Evolutionary conservation across 2,797 vertebrate species (phyloP).

Genomic region (Anguilla megastoma): DNA sequence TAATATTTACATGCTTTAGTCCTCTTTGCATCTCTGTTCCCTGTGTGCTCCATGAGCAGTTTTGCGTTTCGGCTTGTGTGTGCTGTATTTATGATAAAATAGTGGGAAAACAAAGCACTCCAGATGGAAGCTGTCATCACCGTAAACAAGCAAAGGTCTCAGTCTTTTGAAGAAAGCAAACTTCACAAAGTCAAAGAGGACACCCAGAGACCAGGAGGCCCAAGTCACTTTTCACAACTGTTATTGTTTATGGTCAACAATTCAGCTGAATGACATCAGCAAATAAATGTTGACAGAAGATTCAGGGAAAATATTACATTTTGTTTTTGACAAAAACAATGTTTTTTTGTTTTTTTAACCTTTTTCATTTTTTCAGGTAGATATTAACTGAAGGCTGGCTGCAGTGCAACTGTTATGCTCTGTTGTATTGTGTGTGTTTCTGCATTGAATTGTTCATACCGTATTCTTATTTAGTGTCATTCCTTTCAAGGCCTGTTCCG

Average conservation of each 20-base stretch:
- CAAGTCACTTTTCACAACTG: conserved; percentile 1
- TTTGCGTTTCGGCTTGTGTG: not conserved
- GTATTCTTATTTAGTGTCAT: not conserved
- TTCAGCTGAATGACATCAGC: conserved; percentile 13
- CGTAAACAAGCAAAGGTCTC: not conserved
- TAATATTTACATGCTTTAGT: not conserved
- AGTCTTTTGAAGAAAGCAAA: not conserved
- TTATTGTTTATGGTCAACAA: conserved; percentile 24
- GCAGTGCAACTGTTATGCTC: not conserved
- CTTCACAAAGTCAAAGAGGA: conserved; percentile 7
- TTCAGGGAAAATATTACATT: not conserved
- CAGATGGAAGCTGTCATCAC: not conserved
- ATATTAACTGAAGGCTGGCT: conserved; percentile 16
- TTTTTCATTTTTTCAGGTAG: not conserved
- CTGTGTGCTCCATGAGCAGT: not conserved
- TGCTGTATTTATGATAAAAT: not conserved
- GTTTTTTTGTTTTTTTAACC: not conserved
- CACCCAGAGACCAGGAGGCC: not conserved
- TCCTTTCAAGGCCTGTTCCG: not conserved
- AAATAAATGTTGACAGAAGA: conserved; percentile 18
- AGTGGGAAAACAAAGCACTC: conserved; percentile 22
- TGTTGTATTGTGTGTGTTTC: not conserved
- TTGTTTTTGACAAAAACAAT: not conserved
- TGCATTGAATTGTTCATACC: conserved; percentile 14
- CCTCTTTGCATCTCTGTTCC: not conserved